Base-by-base conservation (phyloP, 2,888 invertebrate species). In the Pammene fasciana region DNA sequence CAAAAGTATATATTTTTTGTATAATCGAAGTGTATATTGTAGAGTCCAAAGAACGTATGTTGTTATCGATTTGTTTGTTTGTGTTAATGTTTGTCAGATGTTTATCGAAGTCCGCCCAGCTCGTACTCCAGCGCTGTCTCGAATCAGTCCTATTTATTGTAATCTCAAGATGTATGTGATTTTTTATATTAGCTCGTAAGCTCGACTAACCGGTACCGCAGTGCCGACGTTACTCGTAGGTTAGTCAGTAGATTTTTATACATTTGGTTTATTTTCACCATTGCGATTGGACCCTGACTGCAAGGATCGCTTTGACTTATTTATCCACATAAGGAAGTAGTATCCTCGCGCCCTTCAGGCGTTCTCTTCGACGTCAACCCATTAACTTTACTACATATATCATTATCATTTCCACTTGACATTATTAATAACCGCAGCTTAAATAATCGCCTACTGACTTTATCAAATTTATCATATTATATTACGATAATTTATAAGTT, bases 161-260 rank as follows among this genome's bases (percentile, higher is more conserved):
- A 87, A 89, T 90, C 87, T 90, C 90, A 87, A 90, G 85, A 87
- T 90, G 84, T 86, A 87, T 88, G 91, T 91, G 91, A 90, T 91
- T 90, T 87, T 85, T 83, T 86, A 85, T 83, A 82, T 78, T 90
- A 89, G 87, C 74, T 74, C 72, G 75, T 88, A 91, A 90, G 90
- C 82, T 77, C 77, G 64, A 89, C 89, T 90, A 90, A 90, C 89
- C 79, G 73, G 77, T 71, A 74, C 75, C 74, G 79, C 71, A 67
- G 73, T 73, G 68, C 70, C 76, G 79, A 81, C 72, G 74, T 72
- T 74, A 77, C 72, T 74, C 67, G 64, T 82, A 83, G 83, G 80
- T 79, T 84, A 84, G 82, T 79, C 76, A 72, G 74, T 79, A 80
- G 76, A 71, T 74, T 72, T 72, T 75, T 72, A 61, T 75, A 74